These are phyloP conservation scores for Cyrtorhinus lividipennis DNA, from an alignment of 1,140 invertebrate species.

Conservation along the genomic window DNA sequence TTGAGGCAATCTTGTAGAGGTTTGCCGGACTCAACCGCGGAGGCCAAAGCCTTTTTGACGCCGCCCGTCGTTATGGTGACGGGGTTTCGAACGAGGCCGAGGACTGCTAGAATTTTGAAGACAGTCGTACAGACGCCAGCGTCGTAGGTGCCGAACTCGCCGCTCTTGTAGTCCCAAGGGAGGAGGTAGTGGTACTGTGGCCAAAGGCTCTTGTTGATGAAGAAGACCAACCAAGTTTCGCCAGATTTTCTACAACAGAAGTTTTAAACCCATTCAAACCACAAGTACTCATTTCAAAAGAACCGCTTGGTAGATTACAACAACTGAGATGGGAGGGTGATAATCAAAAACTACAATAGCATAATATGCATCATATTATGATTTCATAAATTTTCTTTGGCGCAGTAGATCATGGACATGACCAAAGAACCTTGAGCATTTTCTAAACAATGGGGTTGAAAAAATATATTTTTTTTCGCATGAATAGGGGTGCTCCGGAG, in stretches of 20 bases:
- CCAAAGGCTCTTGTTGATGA: constrained; percentile 58
- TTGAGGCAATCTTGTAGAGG: constrained; percentile 38
- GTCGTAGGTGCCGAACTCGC: constrained; percentile 59
- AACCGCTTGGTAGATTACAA: too few species aligned
- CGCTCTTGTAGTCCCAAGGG: constrained; percentile 58
- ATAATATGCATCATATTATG: too few species aligned
- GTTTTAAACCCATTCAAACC: too few species aligned
- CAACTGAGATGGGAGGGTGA: too few species aligned
- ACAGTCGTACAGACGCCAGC: constrained; percentile 44
- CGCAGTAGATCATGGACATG: too few species aligned
- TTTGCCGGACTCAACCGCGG: constrained; percentile 35
- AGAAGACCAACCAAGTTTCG: constrained; percentile 54
- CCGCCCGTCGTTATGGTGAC: constrained; percentile 42
- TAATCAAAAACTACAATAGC: too few species aligned
- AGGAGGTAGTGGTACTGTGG: constrained; percentile 60
- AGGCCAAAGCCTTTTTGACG: constrained; percentile 42
- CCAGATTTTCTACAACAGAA: constrained; percentile 40
- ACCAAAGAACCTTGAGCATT: too few species aligned
- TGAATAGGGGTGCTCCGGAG: too few species aligned
- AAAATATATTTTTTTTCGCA: too few species aligned
- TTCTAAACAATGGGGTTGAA: too few species aligned
- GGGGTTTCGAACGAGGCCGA: constrained; percentile 44
- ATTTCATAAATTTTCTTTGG: too few species aligned
- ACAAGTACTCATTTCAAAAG: too few species aligned
- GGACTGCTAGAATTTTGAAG: constrained; percentile 46